Evolutionary conservation across 1,140 invertebrate genomes (phyloP).

Genomic region (Drosophila athabasca): DNA sequence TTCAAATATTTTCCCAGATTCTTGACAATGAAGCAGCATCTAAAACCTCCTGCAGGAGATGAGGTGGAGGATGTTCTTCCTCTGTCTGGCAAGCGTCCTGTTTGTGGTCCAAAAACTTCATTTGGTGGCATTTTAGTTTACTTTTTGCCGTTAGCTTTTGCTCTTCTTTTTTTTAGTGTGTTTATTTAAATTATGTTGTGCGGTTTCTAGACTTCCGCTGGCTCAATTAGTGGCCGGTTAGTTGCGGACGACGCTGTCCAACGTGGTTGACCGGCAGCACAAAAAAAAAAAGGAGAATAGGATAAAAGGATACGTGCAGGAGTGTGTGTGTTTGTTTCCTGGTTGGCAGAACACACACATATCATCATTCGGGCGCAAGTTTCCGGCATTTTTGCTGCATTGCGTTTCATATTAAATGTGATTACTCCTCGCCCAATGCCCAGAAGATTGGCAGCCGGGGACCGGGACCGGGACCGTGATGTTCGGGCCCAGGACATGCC

Average conservation of each 20-base stretch:
- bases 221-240: constrained; percentile 74
- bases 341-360: constrained; percentile 16
- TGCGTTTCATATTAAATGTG: constrained; percentile 82
- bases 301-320: constrained; percentile 37
- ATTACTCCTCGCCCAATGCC: constrained; percentile 75
- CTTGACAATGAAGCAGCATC: too few species aligned
- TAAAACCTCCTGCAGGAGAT: not conserved
- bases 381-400: constrained; percentile 70
- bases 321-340: constrained; percentile 8
- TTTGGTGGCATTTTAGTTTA: constrained; percentile 72
- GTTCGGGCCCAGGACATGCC: too few species aligned
- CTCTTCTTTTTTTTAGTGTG: constrained; percentile 25
- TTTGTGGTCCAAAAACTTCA: constrained; percentile 73
- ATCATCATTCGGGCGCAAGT: constrained; percentile 45
- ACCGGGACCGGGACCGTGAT: too few species aligned
- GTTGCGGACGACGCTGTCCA: constrained; percentile 52
- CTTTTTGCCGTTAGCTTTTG: not conserved
- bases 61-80: not conserved
- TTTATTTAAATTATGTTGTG: constrained; percentile 81
- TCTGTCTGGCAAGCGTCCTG: constrained; percentile 65
- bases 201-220: constrained; percentile 78
- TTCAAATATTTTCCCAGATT: too few species aligned
- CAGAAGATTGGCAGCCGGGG: constrained; percentile 69
- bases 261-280: not conserved
- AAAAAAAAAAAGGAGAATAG: constrained; percentile 8